A percentile compares a stretch with the other conserved stretches of the same genome.
phyloP scores from a whole-genome alignment of 2,797 vertebrate genomes.

The Tangara arthus region DNA sequence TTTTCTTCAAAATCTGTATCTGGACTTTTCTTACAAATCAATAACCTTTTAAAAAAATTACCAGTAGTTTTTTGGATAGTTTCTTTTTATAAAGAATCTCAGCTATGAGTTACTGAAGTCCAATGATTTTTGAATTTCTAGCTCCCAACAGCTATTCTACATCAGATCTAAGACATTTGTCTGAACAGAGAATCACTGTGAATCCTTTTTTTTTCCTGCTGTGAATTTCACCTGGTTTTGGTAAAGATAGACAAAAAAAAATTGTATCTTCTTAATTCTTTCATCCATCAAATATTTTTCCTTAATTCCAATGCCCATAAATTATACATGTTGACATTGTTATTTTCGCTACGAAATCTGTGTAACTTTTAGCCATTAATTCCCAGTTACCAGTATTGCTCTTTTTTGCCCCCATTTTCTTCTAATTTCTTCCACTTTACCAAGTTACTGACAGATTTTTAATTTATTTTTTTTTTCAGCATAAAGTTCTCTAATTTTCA shows the following conservation, averaged over 20 bases:
- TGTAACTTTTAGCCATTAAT: neutral
- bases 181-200: neutral
- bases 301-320: neutral
- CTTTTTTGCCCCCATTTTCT: neutral
- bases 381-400: neutral
- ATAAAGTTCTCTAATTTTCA: neutral
- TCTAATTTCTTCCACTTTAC: neutral
- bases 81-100: neutral
- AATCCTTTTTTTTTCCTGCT: neutral
- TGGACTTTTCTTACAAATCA: neutral
- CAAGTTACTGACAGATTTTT: neutral
- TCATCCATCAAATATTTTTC: neutral
- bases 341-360: neutral
- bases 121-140: neutral
- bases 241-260: neutral
- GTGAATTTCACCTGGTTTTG: neutral
- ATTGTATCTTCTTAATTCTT: neutral
- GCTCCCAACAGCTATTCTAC: neutral
- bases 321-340: accelerated
- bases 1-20: neutral
- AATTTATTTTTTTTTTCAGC: neutral
- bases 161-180: neutral
- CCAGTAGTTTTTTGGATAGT: accelerated
- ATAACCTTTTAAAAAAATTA: accelerated
- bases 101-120: neutral